Base-by-base conservation (phyloP, 2,888 invertebrate genomes). In the Ormyrus thymus region DNA sequence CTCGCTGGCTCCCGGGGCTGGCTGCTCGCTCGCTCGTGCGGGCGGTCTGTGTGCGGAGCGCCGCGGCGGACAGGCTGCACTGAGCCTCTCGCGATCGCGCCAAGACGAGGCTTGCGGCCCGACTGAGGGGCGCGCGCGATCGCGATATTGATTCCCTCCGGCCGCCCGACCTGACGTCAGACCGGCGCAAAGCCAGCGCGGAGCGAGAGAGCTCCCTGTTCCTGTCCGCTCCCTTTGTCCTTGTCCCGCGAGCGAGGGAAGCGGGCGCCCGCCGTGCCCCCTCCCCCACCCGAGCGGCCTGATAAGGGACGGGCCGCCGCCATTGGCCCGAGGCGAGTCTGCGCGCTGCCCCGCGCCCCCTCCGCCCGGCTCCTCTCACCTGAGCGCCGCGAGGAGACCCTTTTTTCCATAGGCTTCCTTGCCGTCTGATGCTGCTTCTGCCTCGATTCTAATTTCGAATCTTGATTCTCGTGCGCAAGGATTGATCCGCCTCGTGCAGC, bases 31-130 rank as follows among this genome's bases (percentile, higher is more conserved):
- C 29, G 29, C 1, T 29, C 29, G 29, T 29, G 29, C 29, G 29
- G 2, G 29, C 29, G 29, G 29, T 29, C 3, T 15, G 58, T 48
- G 56, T 43, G 68, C 64, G 50, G 64, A 65, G 64, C 55, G 53
- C 48, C 62, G 15, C 48, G 86, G 87, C 86, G 87, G 86, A 88
- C 86, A 86, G 86, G 87, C 88, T 87, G 89, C 87, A 89, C 88
- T 88, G 88, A 77, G 65, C 71, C 72, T 76, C 58, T 64, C 76
- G 64, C 79, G 72, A 79, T 81, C 79, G 77, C 79, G 69, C 75
- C 74, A 72, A 65, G 75, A 80, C 77, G 73, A 81, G 80, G 80
- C 78, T 81, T 80, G 78, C 78, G 79, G 69, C 48, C 83, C 80
- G 80, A 82, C 78, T 82, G 84, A 85, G 83, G 85, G 85, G 84